Evolutionary conservation across 2,113 vertebrate species (phyloP).

Genomic region (Podarcis cretensis): DNA sequence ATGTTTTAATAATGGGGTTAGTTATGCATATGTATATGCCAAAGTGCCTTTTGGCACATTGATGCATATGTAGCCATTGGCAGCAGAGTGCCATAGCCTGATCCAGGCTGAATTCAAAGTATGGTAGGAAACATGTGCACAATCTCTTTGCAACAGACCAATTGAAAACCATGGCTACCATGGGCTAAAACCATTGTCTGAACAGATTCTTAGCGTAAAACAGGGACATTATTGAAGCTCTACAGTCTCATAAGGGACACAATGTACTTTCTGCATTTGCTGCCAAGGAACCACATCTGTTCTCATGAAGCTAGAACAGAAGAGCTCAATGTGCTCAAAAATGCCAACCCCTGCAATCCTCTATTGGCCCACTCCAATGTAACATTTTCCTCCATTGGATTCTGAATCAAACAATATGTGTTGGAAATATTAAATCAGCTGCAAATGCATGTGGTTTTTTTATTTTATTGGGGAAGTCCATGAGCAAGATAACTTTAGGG

Average conservation of each 20-base stretch:
- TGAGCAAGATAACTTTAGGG: background rate
- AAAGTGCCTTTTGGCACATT: background rate
- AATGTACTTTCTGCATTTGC: background rate
- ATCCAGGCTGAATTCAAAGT: background rate
- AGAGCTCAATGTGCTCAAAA: background rate
- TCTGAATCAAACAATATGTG: background rate
- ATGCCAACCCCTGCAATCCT: background rate
- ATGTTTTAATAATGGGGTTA: background rate
- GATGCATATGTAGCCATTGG: background rate
- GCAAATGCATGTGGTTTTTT: background rate
- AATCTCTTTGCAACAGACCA: background rate
- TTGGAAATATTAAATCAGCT: background rate
- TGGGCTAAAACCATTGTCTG: background rate
- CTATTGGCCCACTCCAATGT: background rate
- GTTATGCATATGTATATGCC: background rate
- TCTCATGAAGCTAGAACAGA: background rate
- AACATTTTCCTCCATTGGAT: background rate
- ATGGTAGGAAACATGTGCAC: background rate
- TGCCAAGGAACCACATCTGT: background rate
- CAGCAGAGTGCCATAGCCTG: background rate
- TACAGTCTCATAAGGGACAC: background rate
- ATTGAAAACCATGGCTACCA: background rate
- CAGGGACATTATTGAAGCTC: background rate
- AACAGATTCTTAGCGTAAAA: background rate
- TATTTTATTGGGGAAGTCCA: no score